Percentiles rank a stretch among this genome's conserved stretches.
Conservation (phyloP, 2,113 vertebrate species). For the Aramus guarauna region DNA sequence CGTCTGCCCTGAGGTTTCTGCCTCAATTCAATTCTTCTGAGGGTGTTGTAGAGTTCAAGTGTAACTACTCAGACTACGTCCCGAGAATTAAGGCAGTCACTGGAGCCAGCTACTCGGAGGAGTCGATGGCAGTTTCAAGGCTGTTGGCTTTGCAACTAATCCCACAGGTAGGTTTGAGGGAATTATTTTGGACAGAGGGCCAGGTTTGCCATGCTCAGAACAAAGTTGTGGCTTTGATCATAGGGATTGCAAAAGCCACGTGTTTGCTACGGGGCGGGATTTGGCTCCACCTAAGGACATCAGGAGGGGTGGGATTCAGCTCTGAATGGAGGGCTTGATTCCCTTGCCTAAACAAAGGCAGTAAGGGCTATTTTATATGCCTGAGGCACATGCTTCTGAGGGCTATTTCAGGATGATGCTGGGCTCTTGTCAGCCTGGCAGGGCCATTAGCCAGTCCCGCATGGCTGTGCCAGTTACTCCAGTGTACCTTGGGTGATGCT, state of each 20-base stretch:
- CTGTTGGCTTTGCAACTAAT: slow-evolving; percentile 83
- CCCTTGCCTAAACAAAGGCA: background rate
- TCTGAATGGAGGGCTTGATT: background rate
- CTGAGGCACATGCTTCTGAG: rapidly evolving
- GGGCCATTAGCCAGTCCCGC: background rate
- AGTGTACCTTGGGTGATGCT: background rate
- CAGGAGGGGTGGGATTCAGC: background rate
- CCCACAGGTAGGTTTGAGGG: slow-evolving; percentile 77
- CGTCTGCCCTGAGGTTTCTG: slow-evolving; percentile 73
- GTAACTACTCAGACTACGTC: slow-evolving; percentile 57
- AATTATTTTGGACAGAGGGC: background rate
- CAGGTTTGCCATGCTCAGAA: background rate
- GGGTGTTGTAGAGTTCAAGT: slow-evolving; percentile 47
- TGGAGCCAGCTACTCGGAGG: slow-evolving; percentile 80
- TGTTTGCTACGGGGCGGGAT: background rate
- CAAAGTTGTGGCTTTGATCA: background rate
- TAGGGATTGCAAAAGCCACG: background rate
- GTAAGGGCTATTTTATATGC: background rate
- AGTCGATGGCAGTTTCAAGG: slow-evolving; percentile 83
- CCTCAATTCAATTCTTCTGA: slow-evolving; percentile 62
- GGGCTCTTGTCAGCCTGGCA: background rate
- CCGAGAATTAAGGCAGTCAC: slow-evolving; percentile 77
- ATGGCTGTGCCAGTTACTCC: background rate
- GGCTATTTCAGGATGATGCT: background rate
- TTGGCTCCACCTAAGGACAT: background rate